Conservation (phyloP, 2,797 vertebrate species). For the Galagoides demidoff region DNA sequence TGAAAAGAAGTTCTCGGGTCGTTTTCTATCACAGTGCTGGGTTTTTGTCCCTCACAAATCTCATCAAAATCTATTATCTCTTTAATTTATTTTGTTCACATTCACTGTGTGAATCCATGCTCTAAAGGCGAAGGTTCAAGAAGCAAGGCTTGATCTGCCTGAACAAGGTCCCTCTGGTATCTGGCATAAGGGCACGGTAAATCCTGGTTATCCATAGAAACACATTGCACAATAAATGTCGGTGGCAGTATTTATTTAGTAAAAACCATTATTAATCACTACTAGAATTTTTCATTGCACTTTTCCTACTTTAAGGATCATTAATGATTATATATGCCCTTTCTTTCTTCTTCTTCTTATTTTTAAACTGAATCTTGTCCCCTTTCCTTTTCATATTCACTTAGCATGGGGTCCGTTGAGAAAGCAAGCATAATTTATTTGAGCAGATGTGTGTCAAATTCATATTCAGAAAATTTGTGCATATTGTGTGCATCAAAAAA, state of each 20-base stretch:
- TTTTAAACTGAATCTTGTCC: background rate
- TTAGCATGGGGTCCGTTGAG: background rate
- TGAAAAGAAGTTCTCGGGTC: background rate
- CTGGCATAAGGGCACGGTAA: background rate
- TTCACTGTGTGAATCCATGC: background rate
- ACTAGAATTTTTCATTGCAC: background rate
- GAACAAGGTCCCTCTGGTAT: background rate
- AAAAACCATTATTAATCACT: background rate
- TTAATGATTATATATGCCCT: background rate
- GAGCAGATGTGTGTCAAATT: constrained; percentile 48
- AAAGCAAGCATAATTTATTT: constrained; percentile 43
- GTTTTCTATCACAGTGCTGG: background rate
- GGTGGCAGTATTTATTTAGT: background rate
- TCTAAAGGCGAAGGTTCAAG: background rate
- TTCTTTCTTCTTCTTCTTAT: background rate
- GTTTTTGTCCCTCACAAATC: background rate
- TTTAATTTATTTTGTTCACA: background rate
- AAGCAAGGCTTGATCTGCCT: background rate
- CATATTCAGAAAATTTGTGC: constrained; percentile 8
- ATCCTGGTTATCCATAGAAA: background rate
- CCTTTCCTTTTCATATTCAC: background rate
- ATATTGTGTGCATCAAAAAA: background rate
- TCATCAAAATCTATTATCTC: background rate
- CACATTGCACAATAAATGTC: background rate
- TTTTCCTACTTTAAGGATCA: constrained; percentile 26